phyloP scores from a whole-genome alignment of 2,888 invertebrate species.

The Chelonus formosanus region DNA sequence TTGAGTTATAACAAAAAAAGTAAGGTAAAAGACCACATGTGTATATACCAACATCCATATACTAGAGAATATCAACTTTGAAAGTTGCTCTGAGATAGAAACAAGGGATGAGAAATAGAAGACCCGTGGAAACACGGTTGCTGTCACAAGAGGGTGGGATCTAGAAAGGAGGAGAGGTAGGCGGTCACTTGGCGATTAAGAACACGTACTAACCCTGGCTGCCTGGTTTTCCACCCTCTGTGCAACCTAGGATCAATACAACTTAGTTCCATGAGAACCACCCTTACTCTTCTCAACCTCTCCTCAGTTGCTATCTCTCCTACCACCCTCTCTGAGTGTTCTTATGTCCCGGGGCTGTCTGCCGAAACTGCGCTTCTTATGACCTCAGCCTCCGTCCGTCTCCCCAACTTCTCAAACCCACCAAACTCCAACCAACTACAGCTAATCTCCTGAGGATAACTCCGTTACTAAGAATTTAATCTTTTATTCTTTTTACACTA shows the following conservation, averaged over 20 bases:
- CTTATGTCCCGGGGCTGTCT: constrained; percentile 60
- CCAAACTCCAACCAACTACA: constrained; percentile 31
- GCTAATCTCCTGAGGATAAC: neutral
- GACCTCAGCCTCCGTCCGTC: constrained; percentile 37
- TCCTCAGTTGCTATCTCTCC: constrained; percentile 43
- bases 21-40: constrained; percentile 10
- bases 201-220: constrained; percentile 64
- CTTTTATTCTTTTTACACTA: too few relatives aligned
- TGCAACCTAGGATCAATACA: constrained; percentile 64
- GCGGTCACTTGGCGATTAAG: constrained; percentile 66
- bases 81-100: constrained; percentile 27
- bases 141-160: constrained; percentile 46
- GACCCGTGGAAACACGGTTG: constrained; percentile 32
- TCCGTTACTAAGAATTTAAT: neutral
- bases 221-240: constrained; percentile 62
- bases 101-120: constrained; percentile 38
- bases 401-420: constrained; percentile 41
- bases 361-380: constrained; percentile 53
- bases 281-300: constrained; percentile 39
- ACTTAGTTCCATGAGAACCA: constrained; percentile 62
- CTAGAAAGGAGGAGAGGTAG: constrained; percentile 52
- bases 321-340: constrained; percentile 52
- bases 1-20: neutral
- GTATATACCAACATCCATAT: constrained; percentile 6
- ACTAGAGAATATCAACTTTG: constrained; percentile 7